These are phyloP conservation scores for Araneus ventricosus DNA, from an alignment of 1,140 invertebrate species.

Conservation along the genomic window DNA sequence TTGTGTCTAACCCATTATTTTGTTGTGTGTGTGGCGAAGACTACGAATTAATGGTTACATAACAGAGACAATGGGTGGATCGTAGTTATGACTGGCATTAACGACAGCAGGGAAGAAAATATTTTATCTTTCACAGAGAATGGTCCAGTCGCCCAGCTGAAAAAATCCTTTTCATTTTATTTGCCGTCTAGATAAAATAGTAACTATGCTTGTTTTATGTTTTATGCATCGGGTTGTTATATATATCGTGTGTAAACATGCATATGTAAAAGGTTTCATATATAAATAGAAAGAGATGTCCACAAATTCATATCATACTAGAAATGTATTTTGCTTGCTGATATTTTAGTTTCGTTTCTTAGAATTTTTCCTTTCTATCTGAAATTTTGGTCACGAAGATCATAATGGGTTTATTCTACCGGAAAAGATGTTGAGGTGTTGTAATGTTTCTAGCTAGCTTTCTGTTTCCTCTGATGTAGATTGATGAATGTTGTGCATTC, in stretches of 20 bases:
- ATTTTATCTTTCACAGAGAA: slow-evolving; percentile 30
- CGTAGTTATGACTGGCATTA: slow-evolving; percentile 37
- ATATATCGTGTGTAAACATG: background rate
- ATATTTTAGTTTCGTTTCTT: slow-evolving; percentile 37
- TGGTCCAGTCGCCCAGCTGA: background rate
- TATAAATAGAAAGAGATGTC: background rate
- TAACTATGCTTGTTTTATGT: slow-evolving; percentile 40
- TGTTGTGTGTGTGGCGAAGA: background rate
- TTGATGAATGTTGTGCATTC: background rate
- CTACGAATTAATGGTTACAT: slow-evolving; percentile 55
- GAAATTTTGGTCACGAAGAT: slow-evolving; percentile 53
- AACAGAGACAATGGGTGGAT: slow-evolving; percentile 34
- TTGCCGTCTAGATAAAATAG: slow-evolving; percentile 41
- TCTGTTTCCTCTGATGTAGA: background rate
- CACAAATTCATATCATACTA: slow-evolving; percentile 30
- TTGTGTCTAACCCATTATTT: slow-evolving; percentile 20
- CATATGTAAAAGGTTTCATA: background rate
- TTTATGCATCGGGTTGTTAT: slow-evolving; percentile 29
- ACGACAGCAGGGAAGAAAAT: background rate
- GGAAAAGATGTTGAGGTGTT: slow-evolving; percentile 41
- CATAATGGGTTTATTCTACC: slow-evolving; percentile 54
- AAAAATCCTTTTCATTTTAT: slow-evolving; percentile 21
- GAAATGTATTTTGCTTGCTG: background rate
- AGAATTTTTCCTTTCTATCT: background rate
- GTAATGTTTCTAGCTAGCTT: background rate